Base-by-base conservation (phyloP, 2,888 invertebrate genomes). In the Adela reaumurella region DNA sequence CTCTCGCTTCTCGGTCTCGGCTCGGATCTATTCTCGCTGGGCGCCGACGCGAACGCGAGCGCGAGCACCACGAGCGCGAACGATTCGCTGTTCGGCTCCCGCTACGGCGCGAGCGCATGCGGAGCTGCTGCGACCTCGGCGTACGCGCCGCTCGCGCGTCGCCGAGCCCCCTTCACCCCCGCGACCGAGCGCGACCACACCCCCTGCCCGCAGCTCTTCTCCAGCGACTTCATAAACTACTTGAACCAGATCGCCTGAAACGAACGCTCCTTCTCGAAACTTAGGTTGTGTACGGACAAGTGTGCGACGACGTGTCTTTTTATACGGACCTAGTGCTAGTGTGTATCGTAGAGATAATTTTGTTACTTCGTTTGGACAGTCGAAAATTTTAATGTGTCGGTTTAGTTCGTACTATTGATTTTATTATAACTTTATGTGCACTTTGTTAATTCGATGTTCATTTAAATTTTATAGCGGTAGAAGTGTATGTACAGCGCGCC, bases 151-250 rank as follows among this genome's bases (percentile, higher is more conserved):
- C 50, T 57, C 24, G 56, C 61, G 41, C 63, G 64, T 43, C 61
- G 65, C 51, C 69, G 73, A 4, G 24, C 24, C 4, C 46, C 20
- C 14, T 24, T n/a, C 20, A 24, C 24, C 19, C 24, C 46, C 18
- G 17, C 29, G 18, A 19, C 14, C 43, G 43, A 16, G 8, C 17
- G 46, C 19, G 68, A 68, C 18, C 67, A 80, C 29, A 64, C 72
- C 45, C 64, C 68, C 49, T 69, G 70, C 59, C 72, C 83, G 59
- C 84, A 84, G 65, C 77, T 84, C 52, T 82, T 84, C 65, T 83
- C 83, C 52, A 84, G 82, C 64, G 82, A 83, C 62, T 83, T 83
- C 67, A 80, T 83, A 57, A 79, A 83, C 63, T 83, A 84, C 65
- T 67, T 84, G 58, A 83, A 83, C 66, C 82, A 82, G 68, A 81